Evolutionary conservation across 1,140 invertebrate species (phyloP), one percentile per base, ranked within the genome.

Genomic region (Arctopsyche grandis): DNA sequence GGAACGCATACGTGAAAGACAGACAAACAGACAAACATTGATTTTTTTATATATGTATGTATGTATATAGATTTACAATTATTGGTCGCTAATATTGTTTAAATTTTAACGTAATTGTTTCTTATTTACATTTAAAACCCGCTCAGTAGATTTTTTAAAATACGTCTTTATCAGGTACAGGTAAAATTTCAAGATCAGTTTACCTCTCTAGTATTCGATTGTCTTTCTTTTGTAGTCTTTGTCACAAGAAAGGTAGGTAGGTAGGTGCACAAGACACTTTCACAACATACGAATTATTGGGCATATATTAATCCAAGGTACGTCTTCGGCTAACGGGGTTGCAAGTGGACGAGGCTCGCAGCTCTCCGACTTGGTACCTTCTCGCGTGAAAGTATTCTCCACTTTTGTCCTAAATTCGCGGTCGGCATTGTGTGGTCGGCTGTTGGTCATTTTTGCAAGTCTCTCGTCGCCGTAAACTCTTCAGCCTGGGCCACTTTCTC

Each of bases 401-500:
- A 58, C 48, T 22, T 9, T 48, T 74, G 71, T 56, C 44, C 24
- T 48, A 52, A 74, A 44, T 48, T 63, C 38, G 24, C 21, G 46
- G 44, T 38, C 26, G 14, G 73, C 26, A 24, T 48, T 66, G 46
- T 56, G 56, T 43, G 22, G 16, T 52, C 48, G 16, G 19, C 44
- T 38, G 46, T 63, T 38, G 56, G 74, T 43, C 43, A 76, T 76
- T 63, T 76, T 63, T 56, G 74, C 56, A 63, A 63, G 56, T 16
- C 48, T 16, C 48, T 56, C 71, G 44, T 56, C 46, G 19, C 10
- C 46, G 44, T 43, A 19, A 63, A 43, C 16, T 76, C 24, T 74
- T 48, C 70, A 38, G 70, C 38, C 19, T 52, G 52, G 26, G 22
- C 74, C 56, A 76, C 74, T 76, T 76, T 76, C 74, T 60, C 74